Percentiles rank a stretch among this genome's conserved stretches.
These are phyloP conservation scores for Littorina saxatilis DNA, from an alignment of 1,140 invertebrate genomes.

Conservation along the genomic window DNA sequence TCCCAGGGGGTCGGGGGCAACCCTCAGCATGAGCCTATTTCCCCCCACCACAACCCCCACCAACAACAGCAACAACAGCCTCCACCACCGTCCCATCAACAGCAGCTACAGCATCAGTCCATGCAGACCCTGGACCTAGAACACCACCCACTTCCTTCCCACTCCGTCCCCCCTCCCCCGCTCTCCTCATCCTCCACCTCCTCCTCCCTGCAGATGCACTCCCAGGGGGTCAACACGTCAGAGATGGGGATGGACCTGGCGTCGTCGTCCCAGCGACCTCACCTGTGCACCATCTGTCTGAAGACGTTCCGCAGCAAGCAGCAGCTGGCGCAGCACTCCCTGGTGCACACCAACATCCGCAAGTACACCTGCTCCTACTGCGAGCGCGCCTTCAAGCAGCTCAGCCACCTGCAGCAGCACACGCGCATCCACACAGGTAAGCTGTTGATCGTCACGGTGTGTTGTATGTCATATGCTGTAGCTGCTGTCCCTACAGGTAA, in stretches of 20 bases:
- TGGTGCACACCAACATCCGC: conserved; percentile 89
- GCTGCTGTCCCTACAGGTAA: too few species aligned
- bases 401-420: conserved; percentile 99
- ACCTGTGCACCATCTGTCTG: conserved; percentile 97
- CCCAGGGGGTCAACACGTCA: conserved; percentile 70
- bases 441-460: too few species aligned
- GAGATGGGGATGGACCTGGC: background rate
- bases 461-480: too few species aligned
- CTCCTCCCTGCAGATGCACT: conserved; percentile 52
- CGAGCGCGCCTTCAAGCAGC: conserved; percentile 98
- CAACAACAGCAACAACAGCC: background rate
- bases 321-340: conserved; percentile 96
- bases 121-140: conserved; percentile 4
- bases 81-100: background rate
- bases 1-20: background rate
- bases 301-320: conserved; percentile 98
- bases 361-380: conserved; percentile 90
- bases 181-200: background rate
- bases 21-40: conserved; percentile 19
- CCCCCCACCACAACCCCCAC: background rate
- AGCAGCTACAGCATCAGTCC: background rate
- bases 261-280: conserved; percentile 76
- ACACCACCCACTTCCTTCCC: too few species aligned
- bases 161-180: background rate
- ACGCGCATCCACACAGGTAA: conserved; percentile 94